Evolutionary conservation across 92 coral and sea anemone species (phyloP).

Genomic region (Ricordea florida): DNA sequence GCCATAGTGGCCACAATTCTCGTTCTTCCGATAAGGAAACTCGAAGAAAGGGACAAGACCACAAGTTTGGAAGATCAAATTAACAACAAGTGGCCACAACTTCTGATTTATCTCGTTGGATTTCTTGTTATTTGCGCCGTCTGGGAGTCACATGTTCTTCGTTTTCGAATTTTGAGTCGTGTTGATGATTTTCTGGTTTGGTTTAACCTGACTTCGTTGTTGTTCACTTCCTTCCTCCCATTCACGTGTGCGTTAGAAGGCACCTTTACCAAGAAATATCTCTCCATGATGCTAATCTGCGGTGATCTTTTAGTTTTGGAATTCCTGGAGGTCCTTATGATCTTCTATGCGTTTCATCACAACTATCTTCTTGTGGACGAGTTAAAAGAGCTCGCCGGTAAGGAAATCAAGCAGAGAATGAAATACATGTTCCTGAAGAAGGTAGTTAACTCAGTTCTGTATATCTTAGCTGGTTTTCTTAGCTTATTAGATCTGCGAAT

Average conservation of each 20-base stretch:
- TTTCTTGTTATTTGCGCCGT: constrained; percentile 91
- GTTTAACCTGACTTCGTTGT: constrained; percentile 84
- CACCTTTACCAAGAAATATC: constrained; percentile 65
- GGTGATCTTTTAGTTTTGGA: constrained; percentile 79
- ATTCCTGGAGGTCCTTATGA: constrained; percentile 75
- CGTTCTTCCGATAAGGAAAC: constrained; percentile 86
- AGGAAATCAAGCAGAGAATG: constrained; percentile 75
- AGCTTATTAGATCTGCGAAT: constrained; percentile 63
- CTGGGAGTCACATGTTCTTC: constrained; percentile 94
- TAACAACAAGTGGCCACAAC: constrained; percentile 68
- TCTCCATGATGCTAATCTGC: constrained; percentile 80
- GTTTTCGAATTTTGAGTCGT: constrained; percentile 88
- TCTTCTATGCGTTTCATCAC: constrained; percentile 78
- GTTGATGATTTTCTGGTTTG: constrained; percentile 93
- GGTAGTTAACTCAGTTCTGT: constrained; percentile 78
- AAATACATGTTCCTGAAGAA: constrained; percentile 86
- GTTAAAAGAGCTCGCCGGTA: constrained; percentile 70
- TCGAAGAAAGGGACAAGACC: constrained; percentile 35
- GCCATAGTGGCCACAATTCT: constrained; percentile 95
- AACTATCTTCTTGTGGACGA: constrained; percentile 74
- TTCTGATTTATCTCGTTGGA: constrained; percentile 80
- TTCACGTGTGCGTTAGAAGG: constrained; percentile 87
- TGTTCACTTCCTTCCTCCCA: constrained; percentile 93
- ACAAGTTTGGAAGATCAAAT: constrained; percentile 65
- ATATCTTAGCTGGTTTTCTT: constrained; percentile 70